Conservation (phyloP, 1,140 invertebrate species). For the Hyphantria cunea region DNA sequence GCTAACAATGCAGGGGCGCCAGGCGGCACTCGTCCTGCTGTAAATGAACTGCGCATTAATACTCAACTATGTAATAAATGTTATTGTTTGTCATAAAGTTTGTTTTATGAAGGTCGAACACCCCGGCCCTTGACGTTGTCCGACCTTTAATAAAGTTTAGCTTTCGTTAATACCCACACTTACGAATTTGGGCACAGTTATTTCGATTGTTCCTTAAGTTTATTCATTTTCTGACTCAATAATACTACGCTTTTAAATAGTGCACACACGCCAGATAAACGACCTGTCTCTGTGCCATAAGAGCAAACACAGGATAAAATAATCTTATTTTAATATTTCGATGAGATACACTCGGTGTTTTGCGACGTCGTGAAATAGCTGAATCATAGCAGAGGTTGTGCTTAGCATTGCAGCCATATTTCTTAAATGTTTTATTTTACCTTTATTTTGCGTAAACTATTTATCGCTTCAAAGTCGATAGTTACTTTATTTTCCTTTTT, state of each 20-base stretch:
- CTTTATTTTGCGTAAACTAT: too few relatives aligned
- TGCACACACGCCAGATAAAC: slow-evolving; percentile 23
- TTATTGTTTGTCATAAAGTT: slow-evolving; percentile 79
- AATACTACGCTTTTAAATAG: slow-evolving; percentile 5
- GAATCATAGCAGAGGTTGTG: slow-evolving; percentile 59
- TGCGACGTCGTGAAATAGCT: slow-evolving; percentile 48
- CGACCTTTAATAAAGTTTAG: slow-evolving; percentile 62
- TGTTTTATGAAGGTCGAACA: slow-evolving; percentile 68
- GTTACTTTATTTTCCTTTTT: too few relatives aligned
- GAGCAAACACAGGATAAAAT: slow-evolving; percentile 54
- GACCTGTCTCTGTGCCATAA: slow-evolving; percentile 27
- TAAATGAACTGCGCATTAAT: slow-evolving; percentile 75
- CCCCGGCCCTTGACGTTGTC: slow-evolving; percentile 46
- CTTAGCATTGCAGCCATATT: slow-evolving; percentile 58
- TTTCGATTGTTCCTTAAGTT: slow-evolving; percentile 43
- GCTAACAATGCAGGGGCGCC: slow-evolving; percentile 52
- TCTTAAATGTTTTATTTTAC: slow-evolving; percentile 24
- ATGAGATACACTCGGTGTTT: slow-evolving; percentile 48
- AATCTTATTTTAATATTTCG: slow-evolving; percentile 62
- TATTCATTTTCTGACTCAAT: neutral
- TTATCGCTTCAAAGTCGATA: too few relatives aligned
- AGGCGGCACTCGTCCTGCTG: slow-evolving; percentile 60
- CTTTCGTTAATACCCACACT: slow-evolving; percentile 41
- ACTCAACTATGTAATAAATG: slow-evolving; percentile 75
- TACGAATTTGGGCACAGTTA: slow-evolving; percentile 44